Evolutionary conservation across 2,113 vertebrate species (phyloP), one percentile per base, ranked within the genome.

Genomic region (Aegithalos caudatus): DNA sequence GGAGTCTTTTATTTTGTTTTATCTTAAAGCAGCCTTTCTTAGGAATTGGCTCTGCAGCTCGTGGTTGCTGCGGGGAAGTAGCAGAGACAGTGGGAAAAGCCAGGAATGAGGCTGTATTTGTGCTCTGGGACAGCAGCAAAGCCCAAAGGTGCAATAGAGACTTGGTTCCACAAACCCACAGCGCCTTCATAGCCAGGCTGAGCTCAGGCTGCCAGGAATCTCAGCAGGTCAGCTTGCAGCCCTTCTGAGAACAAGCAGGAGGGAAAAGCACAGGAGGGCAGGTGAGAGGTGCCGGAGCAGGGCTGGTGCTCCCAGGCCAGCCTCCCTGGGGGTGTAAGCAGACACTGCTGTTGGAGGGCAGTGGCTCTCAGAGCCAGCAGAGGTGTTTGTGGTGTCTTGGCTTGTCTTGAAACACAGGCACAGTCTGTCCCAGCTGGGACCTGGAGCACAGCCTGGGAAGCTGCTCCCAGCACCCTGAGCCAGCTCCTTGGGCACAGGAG

Each of bases 371-470:
- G 3, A 62, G 16, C 7, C 61, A 61, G 60, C 44, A 12, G 10
- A 79, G 64, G 20, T 14, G 31, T n/a, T 25, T 37, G 33, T 50
- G 81, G 13, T 21, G 60, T 60, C 58, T 47, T 56, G 56, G 42
- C 24, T n/a, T n/a, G 18, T 38, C 27, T 38, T 27, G 9, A 60
- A 16, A 16, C 5, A 9, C 37, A 18, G 5, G 40, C 31, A 20
- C 38, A 31, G 50, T 9, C 45, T 10, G 3, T 53, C 50, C 45
- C 60, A 28, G 27, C 38, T 56, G 0, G 0, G 27, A n/a, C 19
- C 12, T 58, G 35, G 6, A 27, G 44, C 11, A 5, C 38, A 40
- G 50, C 37, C 69, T 37, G 53, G 29, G 66, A 9, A 20, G 48
- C 47, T 58, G 44, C 57, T 51, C 4, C 3, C 11, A 21, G 2